Evolutionary conservation across 1,140 invertebrate genomes (phyloP).

Genomic region (Aphaenogaster floridana): DNA sequence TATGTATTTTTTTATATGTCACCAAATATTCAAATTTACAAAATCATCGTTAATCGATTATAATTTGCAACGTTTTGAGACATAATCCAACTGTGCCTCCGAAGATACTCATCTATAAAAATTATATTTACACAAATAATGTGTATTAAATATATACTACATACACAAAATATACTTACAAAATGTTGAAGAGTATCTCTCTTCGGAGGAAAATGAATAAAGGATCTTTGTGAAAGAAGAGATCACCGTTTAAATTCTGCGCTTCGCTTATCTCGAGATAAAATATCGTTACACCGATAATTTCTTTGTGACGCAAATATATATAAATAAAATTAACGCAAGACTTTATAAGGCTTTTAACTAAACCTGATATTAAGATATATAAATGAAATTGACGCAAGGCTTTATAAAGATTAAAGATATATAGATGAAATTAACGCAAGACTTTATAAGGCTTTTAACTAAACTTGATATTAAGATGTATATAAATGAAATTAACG

Average conservation of each 20-base stretch:
- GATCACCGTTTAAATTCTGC: background rate
- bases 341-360: background rate
- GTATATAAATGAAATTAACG: background rate
- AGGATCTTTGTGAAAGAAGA: background rate
- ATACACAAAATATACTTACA: background rate
- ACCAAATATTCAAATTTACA: background rate
- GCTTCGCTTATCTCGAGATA: background rate
- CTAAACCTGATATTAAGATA: background rate
- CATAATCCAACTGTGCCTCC: background rate
- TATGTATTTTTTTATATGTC: background rate
- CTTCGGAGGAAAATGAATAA: background rate
- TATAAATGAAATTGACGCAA: background rate
- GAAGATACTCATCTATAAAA: conserved; percentile 18
- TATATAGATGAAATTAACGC: background rate
- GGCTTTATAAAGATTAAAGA: background rate
- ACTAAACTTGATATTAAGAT: background rate
- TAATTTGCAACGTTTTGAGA: background rate
- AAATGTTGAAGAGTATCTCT: background rate
- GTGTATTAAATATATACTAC: background rate
- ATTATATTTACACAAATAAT: background rate
- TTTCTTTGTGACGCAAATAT: background rate
- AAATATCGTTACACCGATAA: background rate
- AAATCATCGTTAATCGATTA: background rate
- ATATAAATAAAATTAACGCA: background rate
- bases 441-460: background rate